These are phyloP conservation scores for Rhynchonycteris naso DNA, from an alignment of 2,797 vertebrate genomes.

Conservation along the genomic window DNA sequence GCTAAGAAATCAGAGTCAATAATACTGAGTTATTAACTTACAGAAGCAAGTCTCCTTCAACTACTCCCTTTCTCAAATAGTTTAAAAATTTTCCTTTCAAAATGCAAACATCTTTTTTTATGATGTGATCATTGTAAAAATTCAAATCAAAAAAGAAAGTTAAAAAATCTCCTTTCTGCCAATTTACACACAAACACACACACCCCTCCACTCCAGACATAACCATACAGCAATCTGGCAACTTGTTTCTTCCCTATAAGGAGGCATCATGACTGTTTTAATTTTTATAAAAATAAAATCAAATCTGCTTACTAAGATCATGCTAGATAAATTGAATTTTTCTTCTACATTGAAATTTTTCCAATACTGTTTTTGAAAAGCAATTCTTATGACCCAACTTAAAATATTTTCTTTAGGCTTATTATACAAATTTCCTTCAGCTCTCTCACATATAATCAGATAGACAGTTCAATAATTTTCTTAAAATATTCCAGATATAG, in stretches of 20 bases:
- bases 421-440: neutral
- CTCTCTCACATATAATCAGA: neutral
- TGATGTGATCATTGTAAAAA: slow-evolving; percentile 24
- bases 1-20: neutral
- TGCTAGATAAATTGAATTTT: neutral
- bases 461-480: neutral
- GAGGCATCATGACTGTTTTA: neutral
- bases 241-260: neutral
- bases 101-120: neutral
- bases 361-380: slow-evolving; percentile 5
- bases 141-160: neutral
- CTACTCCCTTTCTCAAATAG: neutral
- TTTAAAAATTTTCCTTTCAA: slow-evolving; percentile 48
- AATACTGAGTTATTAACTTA: neutral
- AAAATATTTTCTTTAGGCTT: neutral
- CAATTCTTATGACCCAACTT: neutral
- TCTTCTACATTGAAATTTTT: slow-evolving; percentile 4
- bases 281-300: neutral
- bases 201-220: neutral
- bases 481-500: neutral
- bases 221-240: neutral
- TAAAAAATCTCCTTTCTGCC: neutral
- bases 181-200: neutral
- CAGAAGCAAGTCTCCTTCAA: neutral
- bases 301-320: neutral